These are phyloP conservation scores for Percopsis transmontana DNA, from an alignment of 2,113 vertebrate genomes.

Conservation along the genomic window DNA sequence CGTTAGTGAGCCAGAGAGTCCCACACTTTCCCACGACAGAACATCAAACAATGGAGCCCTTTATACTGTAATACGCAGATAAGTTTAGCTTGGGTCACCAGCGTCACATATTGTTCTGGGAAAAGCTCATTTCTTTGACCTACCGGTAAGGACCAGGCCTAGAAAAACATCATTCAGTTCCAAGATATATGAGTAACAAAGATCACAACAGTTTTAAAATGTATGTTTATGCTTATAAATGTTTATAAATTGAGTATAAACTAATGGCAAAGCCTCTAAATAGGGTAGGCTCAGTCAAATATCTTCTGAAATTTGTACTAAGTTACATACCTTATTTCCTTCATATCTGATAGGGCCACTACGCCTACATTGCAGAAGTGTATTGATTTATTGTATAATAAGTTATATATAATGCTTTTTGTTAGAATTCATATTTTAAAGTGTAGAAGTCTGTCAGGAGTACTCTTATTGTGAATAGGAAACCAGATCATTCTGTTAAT, in stretches of 20 bases:
- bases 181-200: background rate
- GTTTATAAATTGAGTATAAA: too few species aligned
- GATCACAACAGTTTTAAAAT: background rate
- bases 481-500: background rate
- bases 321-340: too few species aligned
- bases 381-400: background rate
- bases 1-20: slow-evolving; percentile 1
- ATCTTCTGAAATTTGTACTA: too few species aligned
- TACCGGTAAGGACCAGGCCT: background rate
- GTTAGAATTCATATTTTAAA: background rate
- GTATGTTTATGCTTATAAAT: too few species aligned
- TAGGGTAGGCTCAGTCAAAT: too few species aligned
- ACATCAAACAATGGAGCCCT: slow-evolving; percentile 14
- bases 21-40: slow-evolving; percentile 12
- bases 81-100: slow-evolving; percentile 5
- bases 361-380: background rate
- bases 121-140: background rate
- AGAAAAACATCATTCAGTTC: too few species aligned
- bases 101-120: background rate
- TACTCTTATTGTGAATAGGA: background rate
- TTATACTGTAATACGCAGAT: background rate
- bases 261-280: too few species aligned
- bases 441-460: background rate
- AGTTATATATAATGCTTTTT: too few species aligned
- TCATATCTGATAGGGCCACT: too few species aligned